These are phyloP conservation scores for Maniola hyperantus DNA, from an alignment of 2,888 invertebrate genomes.

Conservation along the genomic window DNA sequence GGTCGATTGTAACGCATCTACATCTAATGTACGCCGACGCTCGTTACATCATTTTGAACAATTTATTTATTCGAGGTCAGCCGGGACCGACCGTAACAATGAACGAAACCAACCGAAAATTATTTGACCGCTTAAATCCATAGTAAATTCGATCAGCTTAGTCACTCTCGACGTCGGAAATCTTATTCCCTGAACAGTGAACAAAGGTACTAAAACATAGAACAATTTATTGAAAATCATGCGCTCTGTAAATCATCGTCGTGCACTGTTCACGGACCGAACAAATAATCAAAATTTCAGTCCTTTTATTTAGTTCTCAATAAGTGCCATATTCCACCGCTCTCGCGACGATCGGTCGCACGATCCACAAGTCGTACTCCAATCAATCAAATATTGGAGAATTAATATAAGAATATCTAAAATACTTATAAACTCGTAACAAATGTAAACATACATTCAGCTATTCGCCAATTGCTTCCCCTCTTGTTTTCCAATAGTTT, in stretches of 20 bases:
- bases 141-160: slow-evolving; percentile 82
- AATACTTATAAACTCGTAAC: slow-evolving; percentile 85
- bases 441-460: slow-evolving; percentile 80
- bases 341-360: slow-evolving; percentile 49
- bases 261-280: slow-evolving; percentile 60
- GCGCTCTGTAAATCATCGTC: slow-evolving; percentile 44
- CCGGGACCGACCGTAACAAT: slow-evolving; percentile 65
- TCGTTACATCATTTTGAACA: slow-evolving; percentile 68
- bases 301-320: slow-evolving; percentile 54
- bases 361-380: slow-evolving; percentile 60
- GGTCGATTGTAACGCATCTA: slow-evolving; percentile 75
- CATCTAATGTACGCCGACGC: slow-evolving; percentile 66
- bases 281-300: slow-evolving; percentile 67
- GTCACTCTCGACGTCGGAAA: slow-evolving; percentile 63
- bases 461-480: slow-evolving; percentile 67
- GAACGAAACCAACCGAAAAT: slow-evolving; percentile 69
- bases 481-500: slow-evolving; percentile 57
- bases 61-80: slow-evolving; percentile 60
- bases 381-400: slow-evolving; percentile 80
- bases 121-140: slow-evolving; percentile 77
- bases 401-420: slow-evolving; percentile 88
- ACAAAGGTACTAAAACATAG: slow-evolving; percentile 49
- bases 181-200: slow-evolving; percentile 61
- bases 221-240: slow-evolving; percentile 43
- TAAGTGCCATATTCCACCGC: slow-evolving; percentile 45